Evolutionary conservation across 2,113 vertebrate species (phyloP).

Genomic region (Lanius ludovicianus): DNA sequence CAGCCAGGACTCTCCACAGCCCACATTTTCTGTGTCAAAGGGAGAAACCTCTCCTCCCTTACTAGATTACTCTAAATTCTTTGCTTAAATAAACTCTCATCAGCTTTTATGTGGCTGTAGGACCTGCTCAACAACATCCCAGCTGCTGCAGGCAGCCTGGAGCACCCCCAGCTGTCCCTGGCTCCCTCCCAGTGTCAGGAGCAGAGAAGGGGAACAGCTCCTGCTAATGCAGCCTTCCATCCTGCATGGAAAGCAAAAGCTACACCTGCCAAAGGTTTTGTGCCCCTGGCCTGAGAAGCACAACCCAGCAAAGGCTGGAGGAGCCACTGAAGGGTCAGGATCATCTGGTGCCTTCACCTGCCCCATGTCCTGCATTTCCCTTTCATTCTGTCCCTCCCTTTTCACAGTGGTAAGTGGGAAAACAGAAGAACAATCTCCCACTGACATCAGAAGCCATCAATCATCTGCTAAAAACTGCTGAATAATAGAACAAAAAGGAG

Average conservation of each 20-base stretch:
- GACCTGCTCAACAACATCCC: background rate
- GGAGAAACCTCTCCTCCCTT: background rate
- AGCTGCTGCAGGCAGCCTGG: background rate
- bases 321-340: background rate
- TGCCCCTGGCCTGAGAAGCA: background rate
- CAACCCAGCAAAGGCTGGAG: background rate
- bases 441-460: conserved; percentile 19
- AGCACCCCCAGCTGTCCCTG: background rate
- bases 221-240: accelerated
- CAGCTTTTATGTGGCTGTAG: background rate
- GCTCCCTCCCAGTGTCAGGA: accelerated
- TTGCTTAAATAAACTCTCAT: background rate
- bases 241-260: background rate
- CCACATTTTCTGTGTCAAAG: accelerated
- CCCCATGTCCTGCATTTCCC: background rate
- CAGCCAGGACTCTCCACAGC: background rate
- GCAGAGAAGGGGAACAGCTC: background rate
- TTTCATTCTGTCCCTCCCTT: background rate
- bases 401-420: background rate
- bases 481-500: conserved; percentile 29
- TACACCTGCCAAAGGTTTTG: background rate
- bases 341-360: background rate
- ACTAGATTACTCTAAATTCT: background rate
- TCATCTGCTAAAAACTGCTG: conserved; percentile 23
- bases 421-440: background rate